Base-by-base conservation (phyloP, 2,113 vertebrate species). In the Paedocypris sp. region DNA sequence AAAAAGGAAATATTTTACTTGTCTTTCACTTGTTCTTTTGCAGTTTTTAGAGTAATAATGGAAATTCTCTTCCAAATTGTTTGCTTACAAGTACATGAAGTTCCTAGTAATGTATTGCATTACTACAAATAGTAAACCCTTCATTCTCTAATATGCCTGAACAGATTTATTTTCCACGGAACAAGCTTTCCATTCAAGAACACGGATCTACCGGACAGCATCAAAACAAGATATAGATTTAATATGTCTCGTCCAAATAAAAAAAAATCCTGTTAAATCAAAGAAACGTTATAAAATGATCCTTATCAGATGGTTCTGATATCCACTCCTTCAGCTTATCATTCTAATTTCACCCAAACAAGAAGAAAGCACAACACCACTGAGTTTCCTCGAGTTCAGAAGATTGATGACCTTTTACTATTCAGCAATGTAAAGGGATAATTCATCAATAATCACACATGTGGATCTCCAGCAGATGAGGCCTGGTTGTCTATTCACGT, bases 371-470 rank as follows among this genome's bases (percentile, higher is more conserved):
- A 7, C 13, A 20, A 25, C 18, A 15, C 1, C 3, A 4, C 8
- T 31, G n/a, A n/a, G n/a, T n/a, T n/a, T n/a, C n/a, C n/a, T n/a
- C n/a, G n/a, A n/a, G n/a, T n/a, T n/a, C n/a, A n/a, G n/a, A n/a
- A n/a, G n/a, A n/a, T n/a, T n/a, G n/a, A n/a, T n/a, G n/a, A n/a
- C n/a, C n/a, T n/a, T n/a, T n/a, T n/a, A n/a, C n/a, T n/a, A n/a
- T n/a, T n/a, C n/a, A n/a, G n/a, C n/a, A n/a, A n/a, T n/a, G n/a
- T n/a, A n/a, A n/a, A n/a, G n/a, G n/a, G 60, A 53, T 25, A 8
- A 46, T 35, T 12, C 3, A 47, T 64, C 61, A 53, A 77, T 79
- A 48, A 20, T 56, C 23, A 4, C 19, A 58, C 59, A 53, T 54
- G 20, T 42, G 33, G 75, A 51, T 60, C 70, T 56, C 8, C 11